A percentile compares a stretch with the other conserved stretches of the same genome.
Conservation (phyloP, 2,113 vertebrate species). For the Chlamydotis undulata region DNA sequence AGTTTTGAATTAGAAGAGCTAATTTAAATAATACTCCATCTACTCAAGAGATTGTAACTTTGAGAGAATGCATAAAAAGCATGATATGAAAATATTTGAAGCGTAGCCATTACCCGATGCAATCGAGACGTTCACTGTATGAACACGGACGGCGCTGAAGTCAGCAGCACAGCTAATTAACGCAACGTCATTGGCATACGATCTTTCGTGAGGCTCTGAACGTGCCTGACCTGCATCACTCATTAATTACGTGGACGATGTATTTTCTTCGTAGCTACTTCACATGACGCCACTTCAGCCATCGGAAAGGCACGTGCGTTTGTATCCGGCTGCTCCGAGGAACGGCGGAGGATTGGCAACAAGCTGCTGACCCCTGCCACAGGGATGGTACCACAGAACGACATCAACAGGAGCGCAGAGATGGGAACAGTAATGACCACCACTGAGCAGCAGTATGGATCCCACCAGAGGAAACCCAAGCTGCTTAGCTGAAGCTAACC, state of each 20-base stretch:
- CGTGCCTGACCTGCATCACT: background rate
- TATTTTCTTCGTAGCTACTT: background rate
- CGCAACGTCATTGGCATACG: background rate
- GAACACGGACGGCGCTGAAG: background rate
- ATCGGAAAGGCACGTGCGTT: background rate
- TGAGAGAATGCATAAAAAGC: background rate
- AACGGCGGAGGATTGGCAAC: fast-evolving
- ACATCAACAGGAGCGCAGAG: background rate
- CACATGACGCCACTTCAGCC: background rate
- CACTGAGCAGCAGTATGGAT: fast-evolving
- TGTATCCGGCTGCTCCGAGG: background rate
- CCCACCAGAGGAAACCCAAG: background rate
- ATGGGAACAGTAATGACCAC: background rate
- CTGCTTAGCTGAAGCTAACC: background rate
- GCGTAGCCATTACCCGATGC: background rate
- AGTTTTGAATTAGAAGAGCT: background rate
- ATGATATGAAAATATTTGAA: background rate
- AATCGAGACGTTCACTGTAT: background rate
- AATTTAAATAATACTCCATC: background rate
- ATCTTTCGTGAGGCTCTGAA: background rate
- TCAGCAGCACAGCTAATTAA: background rate
- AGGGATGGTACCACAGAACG: no score
- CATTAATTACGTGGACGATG: background rate
- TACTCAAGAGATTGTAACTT: background rate
- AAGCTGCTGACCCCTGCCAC: background rate